These are phyloP conservation scores for Actinia tenebrosa DNA, from an alignment of 64 coral and sea anemone genomes.

Conservation along the genomic window DNA sequence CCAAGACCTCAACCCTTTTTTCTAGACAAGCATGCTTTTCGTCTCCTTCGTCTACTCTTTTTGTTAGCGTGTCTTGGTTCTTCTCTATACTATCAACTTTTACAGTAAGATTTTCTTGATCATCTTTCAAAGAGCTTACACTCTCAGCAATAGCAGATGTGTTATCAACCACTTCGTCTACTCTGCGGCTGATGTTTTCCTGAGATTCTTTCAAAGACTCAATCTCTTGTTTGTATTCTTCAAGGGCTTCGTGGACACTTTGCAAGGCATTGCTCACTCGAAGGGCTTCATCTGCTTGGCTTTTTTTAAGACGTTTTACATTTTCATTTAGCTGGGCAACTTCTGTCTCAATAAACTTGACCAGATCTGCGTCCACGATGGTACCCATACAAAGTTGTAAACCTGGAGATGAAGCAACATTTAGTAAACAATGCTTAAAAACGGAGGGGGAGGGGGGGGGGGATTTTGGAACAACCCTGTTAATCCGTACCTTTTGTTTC, in stretches of 20 bases:
- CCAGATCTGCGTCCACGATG: slow-evolving; percentile 37
- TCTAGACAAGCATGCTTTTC: slow-evolving; percentile 21
- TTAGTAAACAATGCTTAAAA: too few relatives aligned
- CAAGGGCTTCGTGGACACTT: neutral
- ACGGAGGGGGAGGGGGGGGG: too few relatives aligned
- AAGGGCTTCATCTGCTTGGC: slow-evolving; percentile 28
- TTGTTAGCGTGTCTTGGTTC: slow-evolving; percentile 19
- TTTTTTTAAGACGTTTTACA: too few relatives aligned
- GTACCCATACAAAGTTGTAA: slow-evolving; percentile 55
- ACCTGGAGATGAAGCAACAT: slow-evolving; percentile 9
- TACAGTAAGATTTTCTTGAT: neutral
- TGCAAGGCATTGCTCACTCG: slow-evolving; percentile 31
- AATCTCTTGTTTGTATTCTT: neutral
- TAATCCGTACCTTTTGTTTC: slow-evolving; percentile 11
- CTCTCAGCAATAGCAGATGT: neutral
- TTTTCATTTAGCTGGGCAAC: too few relatives aligned
- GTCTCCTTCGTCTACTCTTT: slow-evolving; percentile 30
- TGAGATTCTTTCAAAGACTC: neutral
- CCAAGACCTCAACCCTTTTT: slow-evolving; percentile 31
- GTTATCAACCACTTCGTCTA: neutral
- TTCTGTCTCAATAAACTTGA: too few relatives aligned
- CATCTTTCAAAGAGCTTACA: neutral
- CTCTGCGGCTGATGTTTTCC: neutral
- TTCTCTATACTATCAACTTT: slow-evolving; percentile 9
- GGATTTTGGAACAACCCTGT: too few relatives aligned